Base-by-base conservation (phyloP, 2,113 vertebrate species). In the Hypocryptadius cinnamomeus region DNA sequence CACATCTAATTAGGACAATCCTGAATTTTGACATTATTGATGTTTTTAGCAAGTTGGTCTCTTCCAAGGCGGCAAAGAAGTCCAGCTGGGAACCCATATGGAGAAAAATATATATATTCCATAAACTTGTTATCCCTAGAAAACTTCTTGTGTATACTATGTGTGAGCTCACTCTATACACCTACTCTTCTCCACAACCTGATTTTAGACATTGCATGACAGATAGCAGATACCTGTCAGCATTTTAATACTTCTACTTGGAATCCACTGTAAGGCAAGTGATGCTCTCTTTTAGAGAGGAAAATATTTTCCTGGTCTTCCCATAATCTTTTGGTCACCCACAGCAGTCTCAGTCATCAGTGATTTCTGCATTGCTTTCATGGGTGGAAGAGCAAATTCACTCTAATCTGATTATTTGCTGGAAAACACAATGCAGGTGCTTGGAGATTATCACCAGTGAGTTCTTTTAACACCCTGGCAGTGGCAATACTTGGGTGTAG, bases 71-170 rank as follows among this genome's bases (percentile, higher is more conserved):
- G 8, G 79, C 15, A 59, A 82, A 61, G 45, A 94, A 95, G 80
- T 94, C 95, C 93, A 97, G 87, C 94, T 96, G 96, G 88, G 54
- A 95, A 88, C 65, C 72, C 94, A 95, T 94, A 96, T 94, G 95
- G 93, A 74, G 42, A 85, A 91, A 94, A 83, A 94, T 30, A 96
- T 59, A 94, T 88, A 88, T 91, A 86, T 93, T 89, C 92, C 57
- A 68, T 94, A 92, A 93, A 92, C 87, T 86, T 92, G 79, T 93
- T 95, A 95, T 95, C 87, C 72, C 85, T 89, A 88, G 71, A 85
- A 92, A 92, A 74, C 21, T 87, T 94, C 50, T 87, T 80, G 65
- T 79, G 51, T 70, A 25, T 54, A 42, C 73, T 76, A 47, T 56
- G 45, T 90, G 78, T 90, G 93, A 94, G 91, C 64, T 94, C 70